Conservation (phyloP, 2,888 invertebrate genomes). For the Stenolophus ochropezus region DNA sequence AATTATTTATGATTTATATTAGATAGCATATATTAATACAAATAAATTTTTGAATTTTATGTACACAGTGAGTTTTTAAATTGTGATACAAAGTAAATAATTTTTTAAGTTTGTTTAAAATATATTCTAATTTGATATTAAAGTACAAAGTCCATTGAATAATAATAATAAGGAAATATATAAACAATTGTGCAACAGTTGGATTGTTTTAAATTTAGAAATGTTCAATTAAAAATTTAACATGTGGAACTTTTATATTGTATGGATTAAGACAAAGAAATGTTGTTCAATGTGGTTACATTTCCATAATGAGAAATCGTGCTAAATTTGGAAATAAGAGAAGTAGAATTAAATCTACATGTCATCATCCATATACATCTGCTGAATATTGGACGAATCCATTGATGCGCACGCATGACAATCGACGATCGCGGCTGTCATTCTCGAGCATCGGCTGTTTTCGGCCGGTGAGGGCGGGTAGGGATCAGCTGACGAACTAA, state of each 20-base stretch:
- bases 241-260: neutral
- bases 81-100: neutral
- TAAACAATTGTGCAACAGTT: conserved; percentile 10
- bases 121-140: neutral
- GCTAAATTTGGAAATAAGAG: conserved; percentile 34
- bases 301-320: conserved; percentile 8
- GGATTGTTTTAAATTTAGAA: neutral
- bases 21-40: conserved; percentile 9
- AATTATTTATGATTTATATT: neutral
- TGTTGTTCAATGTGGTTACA: neutral
- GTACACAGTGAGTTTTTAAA: neutral
- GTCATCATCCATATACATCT: neutral
- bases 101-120: neutral
- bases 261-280: neutral
- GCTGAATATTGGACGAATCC: conserved; percentile 1
- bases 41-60: conserved; percentile 23
- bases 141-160: conserved; percentile 27
- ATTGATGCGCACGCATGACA: conserved; percentile 34
- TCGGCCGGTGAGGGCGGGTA: conserved; percentile 65
- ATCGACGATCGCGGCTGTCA: conserved; percentile 27
- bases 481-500: conserved; percentile 73
- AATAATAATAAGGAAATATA: conserved; percentile 42
- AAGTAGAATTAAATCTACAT: conserved; percentile 29
- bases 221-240: conserved; percentile 19
- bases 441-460: conserved; percentile 19